phyloP scores from a whole-genome alignment of 2,797 vertebrate species.

The Psittacula derbiana region DNA sequence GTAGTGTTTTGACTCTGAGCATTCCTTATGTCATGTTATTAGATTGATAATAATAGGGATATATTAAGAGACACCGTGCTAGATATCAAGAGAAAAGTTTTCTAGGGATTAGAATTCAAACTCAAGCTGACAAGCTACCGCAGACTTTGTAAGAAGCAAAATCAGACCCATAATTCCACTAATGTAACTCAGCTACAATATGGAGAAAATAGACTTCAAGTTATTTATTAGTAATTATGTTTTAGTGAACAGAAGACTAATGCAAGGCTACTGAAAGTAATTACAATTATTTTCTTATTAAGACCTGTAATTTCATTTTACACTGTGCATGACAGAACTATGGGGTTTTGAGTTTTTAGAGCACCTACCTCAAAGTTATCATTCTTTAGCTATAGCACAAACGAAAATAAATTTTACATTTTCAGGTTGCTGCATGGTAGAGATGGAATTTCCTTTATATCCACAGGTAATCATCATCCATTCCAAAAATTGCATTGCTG shows the following conservation, averaged over 20 bases:
- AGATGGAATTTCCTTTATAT: constrained; percentile 29
- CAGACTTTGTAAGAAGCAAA: neutral
- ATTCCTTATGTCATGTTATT: neutral
- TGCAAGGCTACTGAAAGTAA: constrained; percentile 17
- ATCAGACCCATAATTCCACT: neutral
- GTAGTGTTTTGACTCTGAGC: neutral
- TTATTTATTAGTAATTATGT: constrained; percentile 26
- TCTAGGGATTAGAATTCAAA: neutral
- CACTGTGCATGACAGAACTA: neutral
- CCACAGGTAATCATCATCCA: neutral
- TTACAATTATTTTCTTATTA: constrained; percentile 26
- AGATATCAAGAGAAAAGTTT: constrained; percentile 24
- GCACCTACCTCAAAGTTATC: neutral
- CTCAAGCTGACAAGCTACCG: neutral
- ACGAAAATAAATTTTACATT: neutral
- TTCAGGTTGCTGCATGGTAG: neutral
- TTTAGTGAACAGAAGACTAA: constrained; percentile 16
- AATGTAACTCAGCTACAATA: neutral
- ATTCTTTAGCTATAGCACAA: neutral
- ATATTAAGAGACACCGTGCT: neutral
- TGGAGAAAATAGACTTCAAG: constrained; percentile 18
- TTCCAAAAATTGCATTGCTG: constrained; percentile 38
- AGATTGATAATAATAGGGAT: neutral
- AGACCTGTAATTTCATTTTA: neutral
- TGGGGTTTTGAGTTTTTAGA: neutral